phyloP scores from a whole-genome alignment of 2,888 invertebrate genomes.

The Panzeria rudis region DNA sequence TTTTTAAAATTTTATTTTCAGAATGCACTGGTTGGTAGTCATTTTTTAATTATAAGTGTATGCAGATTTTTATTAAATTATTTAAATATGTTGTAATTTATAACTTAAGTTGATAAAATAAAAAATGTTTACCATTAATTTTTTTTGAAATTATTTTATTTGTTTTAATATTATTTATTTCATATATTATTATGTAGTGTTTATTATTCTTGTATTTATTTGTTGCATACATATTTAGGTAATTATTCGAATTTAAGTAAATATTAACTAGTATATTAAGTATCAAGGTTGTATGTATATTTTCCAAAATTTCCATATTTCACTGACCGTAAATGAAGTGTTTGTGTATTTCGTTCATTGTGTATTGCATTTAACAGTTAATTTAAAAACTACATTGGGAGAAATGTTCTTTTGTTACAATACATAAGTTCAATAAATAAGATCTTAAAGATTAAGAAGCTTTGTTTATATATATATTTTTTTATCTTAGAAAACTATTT shows the following conservation, averaged over 20 bases:
- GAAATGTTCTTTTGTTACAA: slow-evolving; percentile 71
- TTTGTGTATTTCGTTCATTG: slow-evolving; percentile 45
- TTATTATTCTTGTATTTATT: slow-evolving; percentile 26
- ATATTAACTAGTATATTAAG: slow-evolving; percentile 34
- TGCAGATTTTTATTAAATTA: neutral
- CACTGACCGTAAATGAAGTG: slow-evolving; percentile 5
- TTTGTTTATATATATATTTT: slow-evolving; percentile 57
- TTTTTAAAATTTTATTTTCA: neutral
- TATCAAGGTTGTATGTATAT: slow-evolving; percentile 51
- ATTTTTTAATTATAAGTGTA: neutral
- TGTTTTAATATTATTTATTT: slow-evolving; percentile 64
- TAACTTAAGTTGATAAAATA: slow-evolving; percentile 2
- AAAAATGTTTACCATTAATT: slow-evolving; percentile 26
- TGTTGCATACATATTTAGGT: slow-evolving; percentile 38
- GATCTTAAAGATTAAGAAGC: slow-evolving; percentile 74
- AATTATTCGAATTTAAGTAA: slow-evolving; percentile 26
- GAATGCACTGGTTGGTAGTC: neutral
- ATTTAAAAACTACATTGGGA: slow-evolving; percentile 59
- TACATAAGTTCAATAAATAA: slow-evolving; percentile 64
- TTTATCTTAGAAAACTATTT: slow-evolving; percentile 71
- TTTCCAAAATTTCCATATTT: slow-evolving; percentile 31
- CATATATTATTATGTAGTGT: slow-evolving; percentile 47
- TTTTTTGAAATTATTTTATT: slow-evolving; percentile 51
- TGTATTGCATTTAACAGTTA: slow-evolving; percentile 51
- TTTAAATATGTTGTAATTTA: neutral